phyloP scores from a whole-genome alignment of 2,113 vertebrate species.

The Pollimyrus isidori region DNA sequence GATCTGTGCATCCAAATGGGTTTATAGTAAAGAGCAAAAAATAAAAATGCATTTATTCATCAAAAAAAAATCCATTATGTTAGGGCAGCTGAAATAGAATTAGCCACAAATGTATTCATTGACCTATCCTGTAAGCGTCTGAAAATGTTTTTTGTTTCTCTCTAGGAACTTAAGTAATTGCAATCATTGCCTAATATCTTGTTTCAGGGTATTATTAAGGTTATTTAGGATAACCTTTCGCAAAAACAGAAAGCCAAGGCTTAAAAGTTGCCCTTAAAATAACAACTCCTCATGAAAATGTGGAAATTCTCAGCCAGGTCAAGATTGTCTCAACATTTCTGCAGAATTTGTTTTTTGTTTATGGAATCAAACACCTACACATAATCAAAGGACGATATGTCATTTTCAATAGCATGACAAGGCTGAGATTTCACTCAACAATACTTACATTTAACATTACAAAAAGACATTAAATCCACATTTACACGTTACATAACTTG shows the following conservation, averaged over 20 bases:
- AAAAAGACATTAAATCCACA: no score
- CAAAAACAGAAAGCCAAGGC: neutral
- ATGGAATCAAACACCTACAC: neutral
- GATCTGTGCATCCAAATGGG: neutral
- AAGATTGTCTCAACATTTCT: neutral
- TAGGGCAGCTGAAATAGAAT: neutral
- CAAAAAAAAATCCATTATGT: neutral
- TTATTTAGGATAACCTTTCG: neutral
- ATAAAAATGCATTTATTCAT: neutral
- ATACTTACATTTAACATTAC: neutral
- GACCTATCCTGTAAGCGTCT: neutral
- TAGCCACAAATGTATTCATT: neutral
- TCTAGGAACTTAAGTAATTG: neutral
- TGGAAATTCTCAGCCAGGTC: neutral
- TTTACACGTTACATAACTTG: no score
- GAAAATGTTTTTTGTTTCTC: neutral
- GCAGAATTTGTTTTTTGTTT: neutral
- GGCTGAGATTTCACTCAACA: neutral
- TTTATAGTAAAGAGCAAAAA: neutral
- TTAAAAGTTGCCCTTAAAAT: neutral
- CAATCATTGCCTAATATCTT: neutral
- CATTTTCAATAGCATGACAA: constrained; percentile 3
- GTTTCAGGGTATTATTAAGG: neutral
- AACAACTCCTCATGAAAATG: neutral
- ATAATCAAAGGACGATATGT: neutral